These are phyloP conservation scores for Rhabdornis inornatus DNA, from an alignment of 2,113 vertebrate species.

Conservation along the genomic window DNA sequence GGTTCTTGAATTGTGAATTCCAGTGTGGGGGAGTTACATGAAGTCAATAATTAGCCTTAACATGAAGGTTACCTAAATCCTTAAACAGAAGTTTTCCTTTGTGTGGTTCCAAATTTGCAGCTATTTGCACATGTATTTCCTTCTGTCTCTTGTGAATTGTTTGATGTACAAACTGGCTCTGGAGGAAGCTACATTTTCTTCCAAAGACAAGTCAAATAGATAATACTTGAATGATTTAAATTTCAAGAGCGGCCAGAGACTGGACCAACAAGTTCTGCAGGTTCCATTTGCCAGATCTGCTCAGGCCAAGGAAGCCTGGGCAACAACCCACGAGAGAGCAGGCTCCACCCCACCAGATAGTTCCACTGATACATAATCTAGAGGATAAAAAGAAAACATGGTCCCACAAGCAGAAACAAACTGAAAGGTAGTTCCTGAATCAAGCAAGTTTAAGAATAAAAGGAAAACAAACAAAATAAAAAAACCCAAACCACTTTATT, in stretches of 20 bases:
- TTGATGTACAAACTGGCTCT: background rate
- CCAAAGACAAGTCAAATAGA: constrained; percentile 11
- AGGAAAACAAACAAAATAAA: background rate
- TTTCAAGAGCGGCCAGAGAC: background rate
- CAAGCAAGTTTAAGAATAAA: background rate
- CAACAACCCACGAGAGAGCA: background rate
- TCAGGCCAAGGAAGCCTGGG: background rate
- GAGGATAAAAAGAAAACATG: background rate
- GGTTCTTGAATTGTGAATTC: background rate
- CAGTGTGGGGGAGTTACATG: background rate
- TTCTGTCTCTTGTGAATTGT: background rate
- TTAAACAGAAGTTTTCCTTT: background rate
- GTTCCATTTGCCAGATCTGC: background rate
- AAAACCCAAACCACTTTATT: background rate
- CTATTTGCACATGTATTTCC: constrained; percentile 4
- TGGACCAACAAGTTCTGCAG: constrained; percentile 9
- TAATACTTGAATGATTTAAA: background rate
- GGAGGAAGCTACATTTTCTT: constrained; percentile 10
- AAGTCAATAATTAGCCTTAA: background rate
- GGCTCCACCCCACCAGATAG: constrained; percentile 1
- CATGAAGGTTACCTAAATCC: background rate
- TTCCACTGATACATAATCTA: background rate
- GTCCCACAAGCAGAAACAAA: background rate
- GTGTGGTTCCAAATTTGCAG: background rate
- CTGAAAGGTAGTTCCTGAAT: background rate